phyloP scores from a whole-genome alignment of 2,113 vertebrate species.

The Australoheros scitulus region DNA sequence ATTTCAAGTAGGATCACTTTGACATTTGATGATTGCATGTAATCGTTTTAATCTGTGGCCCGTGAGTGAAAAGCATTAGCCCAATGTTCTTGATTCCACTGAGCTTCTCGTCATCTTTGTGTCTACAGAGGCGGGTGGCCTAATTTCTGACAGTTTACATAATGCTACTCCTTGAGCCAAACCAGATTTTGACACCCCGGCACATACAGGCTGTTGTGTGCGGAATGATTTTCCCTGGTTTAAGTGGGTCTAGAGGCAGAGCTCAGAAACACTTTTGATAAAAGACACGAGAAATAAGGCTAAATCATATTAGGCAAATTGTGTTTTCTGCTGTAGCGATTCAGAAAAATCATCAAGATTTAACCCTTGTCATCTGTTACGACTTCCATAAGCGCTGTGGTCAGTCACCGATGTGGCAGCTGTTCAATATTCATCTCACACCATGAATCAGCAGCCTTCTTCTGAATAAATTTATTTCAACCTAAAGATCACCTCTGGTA shows the following conservation, averaged over 20 bases:
- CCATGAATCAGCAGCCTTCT: neutral
- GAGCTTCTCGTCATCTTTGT: neutral
- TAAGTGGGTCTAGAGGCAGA: neutral
- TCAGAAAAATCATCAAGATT: neutral
- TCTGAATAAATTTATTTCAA: neutral
- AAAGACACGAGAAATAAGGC: neutral
- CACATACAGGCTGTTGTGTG: conserved; percentile 29
- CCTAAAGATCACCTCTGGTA: neutral
- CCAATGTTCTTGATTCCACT: conserved; percentile 1
- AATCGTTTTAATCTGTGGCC: neutral
- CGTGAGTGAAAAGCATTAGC: conserved; percentile 1
- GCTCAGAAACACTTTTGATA: neutral
- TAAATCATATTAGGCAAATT: neutral
- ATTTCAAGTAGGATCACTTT: neutral
- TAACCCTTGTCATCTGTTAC: neutral
- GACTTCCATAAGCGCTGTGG: neutral
- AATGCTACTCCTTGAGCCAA: conserved; percentile 38
- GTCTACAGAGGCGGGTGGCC: conserved; percentile 27
- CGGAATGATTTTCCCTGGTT: neutral
- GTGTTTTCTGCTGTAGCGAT: neutral
- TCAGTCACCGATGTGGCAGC: conserved; percentile 9
- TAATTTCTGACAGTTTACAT: conserved; percentile 53
- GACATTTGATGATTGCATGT: neutral
- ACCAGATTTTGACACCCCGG: conserved; percentile 38
- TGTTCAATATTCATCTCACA: neutral